Evolutionary conservation across 2,797 vertebrate species (phyloP).

Genomic region (Gila robusta): DNA sequence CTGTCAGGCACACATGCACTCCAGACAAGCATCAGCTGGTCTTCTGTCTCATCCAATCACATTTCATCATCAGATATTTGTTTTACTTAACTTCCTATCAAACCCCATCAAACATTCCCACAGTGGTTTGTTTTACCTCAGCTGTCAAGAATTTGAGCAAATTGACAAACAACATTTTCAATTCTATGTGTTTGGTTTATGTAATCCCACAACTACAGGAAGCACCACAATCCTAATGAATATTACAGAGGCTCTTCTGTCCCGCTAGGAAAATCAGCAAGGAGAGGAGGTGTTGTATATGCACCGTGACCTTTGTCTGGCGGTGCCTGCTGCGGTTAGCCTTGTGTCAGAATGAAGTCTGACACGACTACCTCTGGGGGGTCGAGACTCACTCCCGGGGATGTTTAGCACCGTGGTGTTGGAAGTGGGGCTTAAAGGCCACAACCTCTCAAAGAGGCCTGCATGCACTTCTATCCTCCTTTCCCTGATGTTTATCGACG

Average conservation of each 20-base stretch:
- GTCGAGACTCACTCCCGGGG: constrained; percentile 18
- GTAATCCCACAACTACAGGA: constrained; percentile 26
- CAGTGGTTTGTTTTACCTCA: constrained; percentile 45
- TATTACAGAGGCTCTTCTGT: constrained; percentile 49
- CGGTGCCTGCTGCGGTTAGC: constrained; percentile 49
- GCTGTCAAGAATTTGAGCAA: constrained; percentile 34
- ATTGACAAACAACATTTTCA: constrained; percentile 41
- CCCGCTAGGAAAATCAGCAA: constrained; percentile 39
- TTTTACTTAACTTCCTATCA: constrained; percentile 38
- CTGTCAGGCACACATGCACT: neutral
- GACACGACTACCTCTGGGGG: constrained; percentile 46
- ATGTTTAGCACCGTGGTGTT: constrained; percentile 18
- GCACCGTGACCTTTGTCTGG: constrained; percentile 61
- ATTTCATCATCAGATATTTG: constrained; percentile 48
- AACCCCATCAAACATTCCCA: constrained; percentile 18
- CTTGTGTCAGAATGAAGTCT: constrained; percentile 40
- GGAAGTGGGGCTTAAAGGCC: constrained; percentile 34
- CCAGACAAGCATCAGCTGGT: constrained; percentile 45
- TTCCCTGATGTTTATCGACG: constrained; percentile 29
- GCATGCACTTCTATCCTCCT: constrained; percentile 17
- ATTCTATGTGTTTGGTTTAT: constrained; percentile 31
- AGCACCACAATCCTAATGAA: constrained; percentile 55
- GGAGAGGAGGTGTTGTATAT: constrained; percentile 45
- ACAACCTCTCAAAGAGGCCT: constrained; percentile 21
- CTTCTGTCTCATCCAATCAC: constrained; percentile 43